Evolutionary conservation across 2,888 invertebrate species (phyloP), one percentile per base, ranked within the genome.

Genomic region (Ceramica pisi): DNA sequence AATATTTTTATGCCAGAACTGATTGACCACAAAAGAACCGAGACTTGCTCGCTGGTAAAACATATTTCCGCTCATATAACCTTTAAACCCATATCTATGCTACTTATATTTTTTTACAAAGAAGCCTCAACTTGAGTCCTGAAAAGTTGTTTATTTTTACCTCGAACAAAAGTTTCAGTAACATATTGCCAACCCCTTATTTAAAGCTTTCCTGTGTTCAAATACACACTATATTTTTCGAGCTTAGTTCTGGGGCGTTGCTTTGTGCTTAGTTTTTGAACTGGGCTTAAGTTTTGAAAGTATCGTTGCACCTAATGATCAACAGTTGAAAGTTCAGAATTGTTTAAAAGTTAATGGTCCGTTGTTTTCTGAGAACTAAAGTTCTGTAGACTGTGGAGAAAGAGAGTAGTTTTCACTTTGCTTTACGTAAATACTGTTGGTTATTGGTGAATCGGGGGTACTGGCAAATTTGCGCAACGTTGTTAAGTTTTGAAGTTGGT

Each of bases 281-380:
- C 68, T 77, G 71, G 67, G 64, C 77, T 83, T 74, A 68, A 71
- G 72, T 80, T 85, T 26, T 44, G 41, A 82, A 78, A 75, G 75
- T 74, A 83, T 74, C 76, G 77, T 75, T 71, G 75, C 74, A 76
- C 71, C 63, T 86, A 84, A 86, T 82, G 74, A 86, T 80, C 72
- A 60, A 72, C 64, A 74, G 68, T 68, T 73, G 61, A 63, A 63
- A 78, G 69, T 83, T 66, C 9, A 19, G 64, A 64, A 78, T 78
- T 78, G 71, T 75, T 82, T 69, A 59, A 75, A 71, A 79, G 70
- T 73, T 82, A 73, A 76, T 70, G 72, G 66, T 31, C 57, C 60
- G 65, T 75, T 75, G 60, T 73, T 76, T 85, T 71, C 66, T 72
- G 55, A 72, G 63, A 68, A 62, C 41, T 65, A 31, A 74, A 64